Base-by-base conservation (phyloP, 2,888 invertebrate species). In the Caenorhabditis doughertyi region DNA sequence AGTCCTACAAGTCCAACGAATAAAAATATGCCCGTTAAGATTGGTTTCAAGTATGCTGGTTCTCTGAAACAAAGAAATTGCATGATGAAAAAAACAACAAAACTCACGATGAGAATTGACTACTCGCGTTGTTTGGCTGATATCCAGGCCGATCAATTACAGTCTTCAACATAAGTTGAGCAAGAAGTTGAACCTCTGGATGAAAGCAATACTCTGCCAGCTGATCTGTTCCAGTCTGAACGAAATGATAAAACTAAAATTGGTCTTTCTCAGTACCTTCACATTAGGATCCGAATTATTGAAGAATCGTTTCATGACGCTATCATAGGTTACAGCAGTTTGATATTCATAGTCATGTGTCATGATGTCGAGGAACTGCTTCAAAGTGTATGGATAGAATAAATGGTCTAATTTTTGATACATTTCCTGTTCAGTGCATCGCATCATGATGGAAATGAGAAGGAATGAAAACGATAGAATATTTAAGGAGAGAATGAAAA, bases 1-100 rank as follows among this genome's bases (percentile, higher is more conserved):
- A 90, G 76, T 21, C 91, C 91, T 32, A 89, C 49, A 16, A 87
- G 56, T n/a, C 90, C 90, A 16, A 91, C 89, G 44, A 88, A 60
- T 1, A 88, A 47, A 74, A 90, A 91, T 11, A 91, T 85, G 53
- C 80, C n/a, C 21, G 89, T 85, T 25, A 90, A 62, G 21, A 89
- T n/a, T 23, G 85, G 70, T 9, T 86, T 86, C n/a, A 85, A 35
- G 49, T 58, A 79, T 11, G 67, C 23, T 5, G 79, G 85, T 7
- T 79, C 70, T 27, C 71, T 79, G 49, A 29, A 42, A 64, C 2
- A 35, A 13, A 18, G 4, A 9, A 32, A 32, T 7, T 32, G 32
- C 9, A 18, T 27, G n/a, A 29, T 3, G 13, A 29, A 53, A 39
- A 58, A 21, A 23, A 21, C 23, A 1, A n/a, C 16, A 55, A 32